Evolutionary conservation across 2,888 invertebrate species (phyloP).

Genomic region (Ochlodes sylvanus): DNA sequence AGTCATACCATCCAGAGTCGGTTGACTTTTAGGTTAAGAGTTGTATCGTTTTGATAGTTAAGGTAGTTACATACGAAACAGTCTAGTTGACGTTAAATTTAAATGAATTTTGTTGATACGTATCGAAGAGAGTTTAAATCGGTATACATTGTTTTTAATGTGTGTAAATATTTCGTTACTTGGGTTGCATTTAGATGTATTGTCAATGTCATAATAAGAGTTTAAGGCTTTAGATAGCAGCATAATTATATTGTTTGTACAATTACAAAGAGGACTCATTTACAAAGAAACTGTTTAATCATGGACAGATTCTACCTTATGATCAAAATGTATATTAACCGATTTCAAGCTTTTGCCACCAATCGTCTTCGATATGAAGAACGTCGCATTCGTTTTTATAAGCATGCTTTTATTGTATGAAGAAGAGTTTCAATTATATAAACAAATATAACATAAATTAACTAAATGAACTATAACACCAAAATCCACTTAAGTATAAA

Average conservation of each 20-base stretch:
- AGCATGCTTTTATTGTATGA: too few relatives aligned
- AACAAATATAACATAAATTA: too few relatives aligned
- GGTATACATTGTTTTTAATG: background rate
- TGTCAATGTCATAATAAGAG: background rate
- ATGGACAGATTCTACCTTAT: too few relatives aligned
- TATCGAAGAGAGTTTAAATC: background rate
- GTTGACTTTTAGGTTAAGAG: constrained; percentile 47
- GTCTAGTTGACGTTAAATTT: background rate
- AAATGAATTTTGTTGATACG: background rate
- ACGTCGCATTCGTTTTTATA: too few relatives aligned
- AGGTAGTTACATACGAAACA: background rate
- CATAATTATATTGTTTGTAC: too few relatives aligned
- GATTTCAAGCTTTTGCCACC: too few relatives aligned
- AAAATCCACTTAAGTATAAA: background rate
- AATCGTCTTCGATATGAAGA: too few relatives aligned
- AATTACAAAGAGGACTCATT: too few relatives aligned
- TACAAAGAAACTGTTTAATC: too few relatives aligned
- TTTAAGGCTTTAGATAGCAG: too few relatives aligned
- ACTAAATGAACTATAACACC: background rate
- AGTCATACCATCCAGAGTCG: constrained; percentile 64
- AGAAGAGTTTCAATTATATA: too few relatives aligned
- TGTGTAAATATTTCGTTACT: background rate
- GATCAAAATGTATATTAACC: too few relatives aligned
- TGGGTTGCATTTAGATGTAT: background rate
- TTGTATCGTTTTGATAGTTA: constrained; percentile 5